phyloP scores from a whole-genome alignment of 2,888 invertebrate species.

The Fissipunctia ypsillon region DNA sequence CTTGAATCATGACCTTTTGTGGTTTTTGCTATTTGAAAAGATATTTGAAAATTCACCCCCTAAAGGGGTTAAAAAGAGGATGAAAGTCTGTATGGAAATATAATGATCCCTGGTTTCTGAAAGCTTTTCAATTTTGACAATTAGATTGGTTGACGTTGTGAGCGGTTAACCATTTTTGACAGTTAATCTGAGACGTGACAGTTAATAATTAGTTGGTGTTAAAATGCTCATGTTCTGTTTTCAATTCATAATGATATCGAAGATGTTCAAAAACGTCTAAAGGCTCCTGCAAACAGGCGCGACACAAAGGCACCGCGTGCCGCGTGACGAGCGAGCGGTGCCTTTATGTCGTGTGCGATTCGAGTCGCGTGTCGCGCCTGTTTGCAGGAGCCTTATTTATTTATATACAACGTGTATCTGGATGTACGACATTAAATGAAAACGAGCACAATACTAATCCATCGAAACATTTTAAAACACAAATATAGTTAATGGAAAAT shows the following conservation, averaged over 20 bases:
- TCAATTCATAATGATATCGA: not conserved
- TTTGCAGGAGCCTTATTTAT: no score
- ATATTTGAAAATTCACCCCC: not conserved
- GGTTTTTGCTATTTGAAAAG: not conserved
- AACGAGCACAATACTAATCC: no score
- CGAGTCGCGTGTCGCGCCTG: no score
- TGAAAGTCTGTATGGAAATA: not conserved
- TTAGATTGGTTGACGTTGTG: not conserved
- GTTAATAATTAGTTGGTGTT: not conserved
- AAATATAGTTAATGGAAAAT: no score
- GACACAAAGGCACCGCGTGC: no score
- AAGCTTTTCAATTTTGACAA: not conserved
- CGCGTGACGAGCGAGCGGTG: no score
- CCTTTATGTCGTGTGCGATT: no score
- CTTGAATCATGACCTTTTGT: no score
- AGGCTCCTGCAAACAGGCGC: no score
- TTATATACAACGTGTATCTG: no score
- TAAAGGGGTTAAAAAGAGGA: not conserved
- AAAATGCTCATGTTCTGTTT: not conserved
- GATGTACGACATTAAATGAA: no score
- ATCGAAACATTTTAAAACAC: no score
- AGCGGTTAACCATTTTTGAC: not conserved
- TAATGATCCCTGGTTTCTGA: not conserved
- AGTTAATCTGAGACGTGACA: not conserved
- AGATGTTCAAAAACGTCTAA: not conserved